Evolutionary conservation across 2,888 invertebrate genomes (phyloP), one percentile per base, ranked within the genome.

Genomic region (Pediacus dermestoides): DNA sequence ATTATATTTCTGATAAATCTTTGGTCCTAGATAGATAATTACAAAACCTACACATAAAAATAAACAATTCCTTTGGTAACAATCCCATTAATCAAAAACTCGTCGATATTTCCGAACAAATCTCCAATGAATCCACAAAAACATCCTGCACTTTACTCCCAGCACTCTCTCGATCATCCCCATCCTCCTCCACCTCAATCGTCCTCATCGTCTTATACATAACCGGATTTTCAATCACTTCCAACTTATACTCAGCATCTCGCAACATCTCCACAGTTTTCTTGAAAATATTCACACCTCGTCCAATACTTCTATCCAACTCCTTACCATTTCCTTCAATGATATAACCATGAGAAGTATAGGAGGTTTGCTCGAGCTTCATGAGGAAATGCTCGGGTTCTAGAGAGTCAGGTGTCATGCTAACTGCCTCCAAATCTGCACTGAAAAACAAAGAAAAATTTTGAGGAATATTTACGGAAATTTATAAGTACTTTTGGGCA

Each of bases 381-480:
- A n/a, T n/a, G n/a, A n/a, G n/a, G n/a, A n/a, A n/a, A n/a, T n/a
- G n/a, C n/a, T 56, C 50, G 2, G 58, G 42, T 53, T 69, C 68
- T 25, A 69, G 42, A 2, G 69, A 69, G 50, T 69, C 69, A 3
- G 68, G 68, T 9, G 67, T 63, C 38, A 68, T 66, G 34, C 66
- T 68, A 12, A n/a, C n/a, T n/a, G n/a, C n/a, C n/a, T n/a, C n/a
- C n/a, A 23, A 23, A n/a, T 23, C 23, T 23, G 46, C n/a, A 13
- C 11, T 13, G 10, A 26, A 25, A 25, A 28, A 36, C 7, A n/a
- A 9, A n/a, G 4, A 23, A 23, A 3, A 23, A 23, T 9, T 9
- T 4, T 10, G 10, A 4, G 9, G 3, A 23, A 9, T n/a, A 23
- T n/a, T 18, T 18, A 18, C 18, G 8, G n/a, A 23, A n/a, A 23